These are phyloP conservation scores for Crocidura indochinensis DNA, from an alignment of 2,797 vertebrate genomes.

Conservation along the genomic window DNA sequence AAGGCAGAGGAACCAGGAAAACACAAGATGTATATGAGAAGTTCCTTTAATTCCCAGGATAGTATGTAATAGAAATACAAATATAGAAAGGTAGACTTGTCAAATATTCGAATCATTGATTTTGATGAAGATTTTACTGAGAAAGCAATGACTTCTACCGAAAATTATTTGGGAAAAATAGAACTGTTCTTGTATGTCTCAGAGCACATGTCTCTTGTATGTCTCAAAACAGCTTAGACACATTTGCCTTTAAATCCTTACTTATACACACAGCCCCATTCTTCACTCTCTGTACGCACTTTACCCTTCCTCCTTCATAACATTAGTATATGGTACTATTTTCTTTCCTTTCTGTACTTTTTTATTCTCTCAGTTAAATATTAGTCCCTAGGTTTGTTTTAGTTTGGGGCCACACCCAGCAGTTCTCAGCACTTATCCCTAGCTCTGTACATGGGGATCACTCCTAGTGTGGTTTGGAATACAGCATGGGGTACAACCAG, in stretches of 20 bases:
- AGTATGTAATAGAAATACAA: neutral
- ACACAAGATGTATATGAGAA: neutral
- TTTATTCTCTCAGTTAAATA: constrained; percentile 20
- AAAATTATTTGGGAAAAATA: constrained; percentile 17
- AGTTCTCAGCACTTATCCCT: neutral
- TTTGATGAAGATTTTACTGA: neutral
- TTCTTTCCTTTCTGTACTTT: constrained; percentile 59
- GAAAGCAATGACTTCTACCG: neutral
- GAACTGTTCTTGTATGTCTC: no score
- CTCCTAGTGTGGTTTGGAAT: no score
- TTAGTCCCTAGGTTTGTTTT: constrained; percentile 17
- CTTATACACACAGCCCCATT: neutral
- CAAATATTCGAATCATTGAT: neutral
- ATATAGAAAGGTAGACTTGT: constrained; percentile 22
- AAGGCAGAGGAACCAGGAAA: neutral
- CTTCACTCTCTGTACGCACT: neutral
- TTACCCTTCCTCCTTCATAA: neutral
- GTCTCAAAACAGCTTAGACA: neutral
- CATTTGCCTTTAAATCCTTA: neutral
- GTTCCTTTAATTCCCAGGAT: constrained; percentile 10
- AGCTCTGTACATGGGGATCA: no score
- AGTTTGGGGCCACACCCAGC: neutral
- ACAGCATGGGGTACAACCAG: no score
- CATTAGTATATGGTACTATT: constrained; percentile 6
- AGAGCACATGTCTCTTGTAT: neutral